Evolutionary conservation across 2,797 vertebrate species (phyloP), one percentile per base, ranked within the genome.

Genomic region (Esox masquinongy): DNA sequence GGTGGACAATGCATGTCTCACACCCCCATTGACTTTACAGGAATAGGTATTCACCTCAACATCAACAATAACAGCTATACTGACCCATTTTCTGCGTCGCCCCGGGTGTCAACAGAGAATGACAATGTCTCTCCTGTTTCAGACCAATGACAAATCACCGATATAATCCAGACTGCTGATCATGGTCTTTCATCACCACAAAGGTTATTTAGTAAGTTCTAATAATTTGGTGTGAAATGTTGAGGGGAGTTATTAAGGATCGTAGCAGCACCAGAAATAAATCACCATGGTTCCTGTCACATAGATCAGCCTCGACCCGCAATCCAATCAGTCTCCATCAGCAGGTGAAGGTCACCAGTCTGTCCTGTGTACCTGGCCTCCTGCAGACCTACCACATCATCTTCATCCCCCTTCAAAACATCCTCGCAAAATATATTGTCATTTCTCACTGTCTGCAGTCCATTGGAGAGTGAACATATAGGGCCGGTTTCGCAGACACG

Each of bases 301-400:
- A 79, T n/a, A 76, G 64, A 68, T 82, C 74, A 76, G 84, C 29
- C 79, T 19, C 49, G 6, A 76, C 75, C 85, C 80, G 80, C 39
- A 78, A 64, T 69, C 73, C 67, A 85, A 82, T 90, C 81, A 80
- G 80, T 77, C 73, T 84, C 74, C 26, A 87, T 83, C 84, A 81
- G 81, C 69, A 67, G 85, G 81, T 87, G 87, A 90, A 92, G 86
- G 90, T 91, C 88, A 89, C 81, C 77, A 47, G 66, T 77, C 74
- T 75, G 81, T 82, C 82, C 83, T 84, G 81, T 78, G 85, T 79
- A 82, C 70, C 78, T 78, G 76, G 71, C 74, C 84, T 78, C 85
- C 82, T 74, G 77, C 79, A 80, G 82, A 76, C 66, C 68, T 0
- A 49, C 77, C 81, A 77, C 77, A 73, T 73, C 29, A 11, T 74